These are phyloP conservation scores for Trematomus bernacchii DNA, from an alignment of 2,797 vertebrate genomes.

Conservation along the genomic window DNA sequence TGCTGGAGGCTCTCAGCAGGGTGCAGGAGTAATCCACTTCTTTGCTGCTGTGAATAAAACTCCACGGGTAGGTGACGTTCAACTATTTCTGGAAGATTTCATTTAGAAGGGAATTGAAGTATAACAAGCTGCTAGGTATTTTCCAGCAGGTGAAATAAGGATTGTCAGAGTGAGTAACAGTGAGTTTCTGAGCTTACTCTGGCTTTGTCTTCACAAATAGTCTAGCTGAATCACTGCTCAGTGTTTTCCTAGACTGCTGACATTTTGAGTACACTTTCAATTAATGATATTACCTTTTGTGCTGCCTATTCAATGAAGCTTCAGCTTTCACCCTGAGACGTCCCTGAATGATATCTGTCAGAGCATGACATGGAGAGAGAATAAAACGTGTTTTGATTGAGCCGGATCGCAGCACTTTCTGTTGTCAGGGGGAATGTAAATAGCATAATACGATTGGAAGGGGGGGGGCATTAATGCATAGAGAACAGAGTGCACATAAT, in stretches of 20 bases:
- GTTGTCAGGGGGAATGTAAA: conserved; percentile 50
- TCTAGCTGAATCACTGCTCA: conserved; percentile 22
- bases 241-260: conserved; percentile 30
- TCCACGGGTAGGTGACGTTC: background rate
- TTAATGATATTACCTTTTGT: conserved; percentile 45
- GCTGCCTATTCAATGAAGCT: conserved; percentile 15
- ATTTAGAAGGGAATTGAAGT: background rate
- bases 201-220: background rate
- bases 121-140: conserved; percentile 4
- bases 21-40: conserved; percentile 10
- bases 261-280: conserved; percentile 35
- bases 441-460: conserved; percentile 9
- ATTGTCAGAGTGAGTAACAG: background rate
- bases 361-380: conserved; percentile 26
- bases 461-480: conserved; percentile 27
- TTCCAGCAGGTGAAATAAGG: conserved; percentile 15
- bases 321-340: background rate
- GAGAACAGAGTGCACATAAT: conserved; percentile 54
- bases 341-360: conserved; percentile 29
- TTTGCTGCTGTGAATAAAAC: conserved; percentile 17
- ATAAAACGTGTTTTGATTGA: conserved; percentile 48
- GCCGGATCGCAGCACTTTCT: conserved; percentile 17
- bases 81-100: conserved; percentile 9
- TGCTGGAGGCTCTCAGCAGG: conserved; percentile 7
- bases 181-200: background rate